Evolutionary conservation across 1,140 invertebrate genomes (phyloP).

Genomic region (Drosophila ogumai): DNA sequence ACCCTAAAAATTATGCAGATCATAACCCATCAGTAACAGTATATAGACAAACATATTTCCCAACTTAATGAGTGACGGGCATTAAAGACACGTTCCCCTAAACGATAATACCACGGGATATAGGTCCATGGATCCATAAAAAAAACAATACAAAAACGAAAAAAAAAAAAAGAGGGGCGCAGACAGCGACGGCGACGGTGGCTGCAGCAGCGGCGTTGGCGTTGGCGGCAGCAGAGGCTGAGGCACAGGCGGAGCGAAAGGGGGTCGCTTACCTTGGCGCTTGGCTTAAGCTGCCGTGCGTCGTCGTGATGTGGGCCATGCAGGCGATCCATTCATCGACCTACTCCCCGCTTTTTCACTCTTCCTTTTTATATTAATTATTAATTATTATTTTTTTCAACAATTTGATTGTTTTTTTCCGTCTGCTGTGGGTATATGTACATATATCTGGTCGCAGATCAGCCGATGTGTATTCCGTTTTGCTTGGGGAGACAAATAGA

Average conservation of each 20-base stretch:
- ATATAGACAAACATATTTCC: conserved; percentile 3
- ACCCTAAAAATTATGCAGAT: not conserved
- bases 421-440: not conserved
- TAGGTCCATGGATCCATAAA: conserved; percentile 5
- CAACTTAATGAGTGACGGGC: conserved; percentile 19
- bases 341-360: conserved; percentile 54
- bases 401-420: conserved; percentile 24
- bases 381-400: conserved; percentile 11
- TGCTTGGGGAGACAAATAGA: conserved; percentile 61
- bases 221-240: not conserved
- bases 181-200: conserved; percentile 14
- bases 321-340: conserved; percentile 80
- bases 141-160: not conserved
- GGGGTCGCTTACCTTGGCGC: conserved; percentile 78
- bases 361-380: not conserved
- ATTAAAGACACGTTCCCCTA: conserved; percentile 20
- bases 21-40: conserved; percentile 9
- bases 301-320: conserved; percentile 83
- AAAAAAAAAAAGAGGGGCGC: not conserved
- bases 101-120: conserved; percentile 9
- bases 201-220: not conserved
- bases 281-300: conserved; percentile 84
- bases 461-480: conserved; percentile 49
- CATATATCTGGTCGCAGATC: conserved; percentile 14
- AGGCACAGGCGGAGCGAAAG: not conserved